phyloP scores from a whole-genome alignment of 2,113 vertebrate species.

The Oplegnathus fasciatus region DNA sequence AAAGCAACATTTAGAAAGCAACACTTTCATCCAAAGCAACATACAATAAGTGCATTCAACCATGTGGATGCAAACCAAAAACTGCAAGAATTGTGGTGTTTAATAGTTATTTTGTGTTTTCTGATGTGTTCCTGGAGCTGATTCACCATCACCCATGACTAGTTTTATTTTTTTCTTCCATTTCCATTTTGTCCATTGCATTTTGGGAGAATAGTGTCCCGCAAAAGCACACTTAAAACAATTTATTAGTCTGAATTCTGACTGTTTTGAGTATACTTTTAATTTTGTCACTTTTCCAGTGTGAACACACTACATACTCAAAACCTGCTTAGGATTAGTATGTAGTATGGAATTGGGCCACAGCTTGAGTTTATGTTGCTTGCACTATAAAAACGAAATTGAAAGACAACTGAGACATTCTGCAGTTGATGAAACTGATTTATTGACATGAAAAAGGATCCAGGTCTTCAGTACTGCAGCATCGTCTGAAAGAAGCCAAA shows the following conservation, averaged over 20 bases:
- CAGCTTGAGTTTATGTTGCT: background rate
- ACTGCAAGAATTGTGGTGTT: too few species aligned
- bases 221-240: background rate
- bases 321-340: background rate
- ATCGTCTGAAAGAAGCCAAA: conserved; percentile 23
- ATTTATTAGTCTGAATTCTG: background rate
- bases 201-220: background rate
- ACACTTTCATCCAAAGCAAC: too few species aligned
- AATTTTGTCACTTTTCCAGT: too few species aligned
- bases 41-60: too few species aligned
- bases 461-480: conserved; percentile 20
- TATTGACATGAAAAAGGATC: conserved; percentile 3
- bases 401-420: background rate
- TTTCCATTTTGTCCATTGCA: background rate
- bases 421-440: background rate
- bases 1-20: too few species aligned
- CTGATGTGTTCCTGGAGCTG: too few species aligned
- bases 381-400: background rate
- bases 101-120: too few species aligned
- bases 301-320: background rate
- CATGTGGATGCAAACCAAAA: too few species aligned
- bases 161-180: too few species aligned
- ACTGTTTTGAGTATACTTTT: too few species aligned
- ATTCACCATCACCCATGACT: too few species aligned
- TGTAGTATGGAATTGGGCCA: background rate